Evolutionary conservation across 2,888 invertebrate genomes (phyloP), one percentile per base, ranked within the genome.

Genomic region (Acanthosoma haemorrhoidale): DNA sequence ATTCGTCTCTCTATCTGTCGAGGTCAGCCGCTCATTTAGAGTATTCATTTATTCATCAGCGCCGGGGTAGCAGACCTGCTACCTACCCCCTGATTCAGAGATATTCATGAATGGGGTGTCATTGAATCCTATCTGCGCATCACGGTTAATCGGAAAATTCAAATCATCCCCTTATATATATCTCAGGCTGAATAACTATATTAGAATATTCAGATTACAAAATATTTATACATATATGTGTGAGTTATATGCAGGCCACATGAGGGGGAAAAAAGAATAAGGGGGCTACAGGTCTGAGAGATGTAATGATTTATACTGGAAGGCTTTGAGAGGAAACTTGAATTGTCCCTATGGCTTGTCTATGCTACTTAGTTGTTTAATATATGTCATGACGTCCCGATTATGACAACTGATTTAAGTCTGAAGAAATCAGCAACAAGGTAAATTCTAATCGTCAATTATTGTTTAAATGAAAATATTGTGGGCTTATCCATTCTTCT

Each of bases 1-100:
- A 61, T 61, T 61, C 61, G 34, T 61, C 36, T n/a, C n/a, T n/a
- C 36, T 32, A 21, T 61, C 61, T 16, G 8, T 41, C 61, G 51
- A 51, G 51, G 51, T 29, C 51, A 25, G n/a, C 29, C 51, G 51
- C 25, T 51, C 43, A 43, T n/a, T n/a, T n/a, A n/a, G n/a, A n/a
- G n/a, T n/a, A n/a, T n/a, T n/a, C n/a, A n/a, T 43, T 21, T 13
- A 21, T 43, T 43, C 43, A 43, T 18, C 18, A 21, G 11, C 43
- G 15, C 3, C 18, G 51, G 32, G 51, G n/a, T n/a, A n/a, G n/a
- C n/a, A n/a, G 25, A 25, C 25, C 51, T 51, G 51, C 51, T n/a
- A 8, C n/a, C 51, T 25, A 25, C n/a, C n/a, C n/a, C n/a, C 25
- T 51, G 25, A 51, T 51, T 51, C 25, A 51, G 51, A n/a, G 29